Conservation (phyloP, 2,797 vertebrate species). For the Botia almorhae region DNA sequence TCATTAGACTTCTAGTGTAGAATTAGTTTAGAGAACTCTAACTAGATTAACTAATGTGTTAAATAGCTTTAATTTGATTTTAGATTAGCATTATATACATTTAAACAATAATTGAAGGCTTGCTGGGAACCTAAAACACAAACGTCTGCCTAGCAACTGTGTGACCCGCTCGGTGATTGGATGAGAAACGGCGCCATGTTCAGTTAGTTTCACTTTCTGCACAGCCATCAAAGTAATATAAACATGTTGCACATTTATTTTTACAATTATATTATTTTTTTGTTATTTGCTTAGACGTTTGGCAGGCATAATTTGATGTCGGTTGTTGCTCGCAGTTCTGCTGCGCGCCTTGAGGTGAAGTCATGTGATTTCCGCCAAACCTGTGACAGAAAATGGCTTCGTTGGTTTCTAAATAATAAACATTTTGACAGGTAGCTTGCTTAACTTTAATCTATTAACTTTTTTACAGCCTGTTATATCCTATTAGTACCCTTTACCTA, state of each 20-base stretch:
- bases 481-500: too few relatives aligned
- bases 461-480: too few relatives aligned
- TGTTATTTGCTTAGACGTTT: neutral
- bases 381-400: too few relatives aligned
- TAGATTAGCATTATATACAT: neutral
- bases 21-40: neutral
- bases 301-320: neutral
- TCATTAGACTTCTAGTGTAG: neutral
- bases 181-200: neutral
- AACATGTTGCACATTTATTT: too few relatives aligned
- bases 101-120: neutral
- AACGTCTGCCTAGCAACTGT: conserved; percentile 35
- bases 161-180: neutral
- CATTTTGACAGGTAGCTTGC: too few relatives aligned
- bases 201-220: conserved; percentile 18
- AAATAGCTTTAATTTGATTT: neutral
- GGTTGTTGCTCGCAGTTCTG: neutral
- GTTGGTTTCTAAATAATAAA: too few relatives aligned
- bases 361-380: conserved; percentile 27
- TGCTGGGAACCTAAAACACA: conserved; percentile 1
- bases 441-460: too few relatives aligned
- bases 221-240: neutral
- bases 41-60: neutral
- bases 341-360: neutral
- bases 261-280: neutral